Conservation (phyloP, 2,888 invertebrate genomes). For the Nebria brevicollis region DNA sequence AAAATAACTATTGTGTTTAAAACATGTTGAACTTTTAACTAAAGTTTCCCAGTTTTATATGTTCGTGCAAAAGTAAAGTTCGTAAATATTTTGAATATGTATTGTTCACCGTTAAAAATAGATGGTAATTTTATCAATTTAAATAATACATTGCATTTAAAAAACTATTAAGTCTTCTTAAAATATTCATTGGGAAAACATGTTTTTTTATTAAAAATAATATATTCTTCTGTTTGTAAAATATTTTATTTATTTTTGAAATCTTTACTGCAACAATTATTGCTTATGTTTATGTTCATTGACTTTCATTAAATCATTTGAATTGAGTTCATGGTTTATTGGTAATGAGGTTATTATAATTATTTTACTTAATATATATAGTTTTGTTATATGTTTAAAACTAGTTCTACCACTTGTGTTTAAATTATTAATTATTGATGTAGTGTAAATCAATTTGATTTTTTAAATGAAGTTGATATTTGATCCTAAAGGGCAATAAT, state of each 20-base stretch:
- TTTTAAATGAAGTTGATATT: background rate
- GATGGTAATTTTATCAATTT: too few species aligned
- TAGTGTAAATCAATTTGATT: background rate
- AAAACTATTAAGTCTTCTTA: too few species aligned
- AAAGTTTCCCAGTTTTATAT: too few species aligned
- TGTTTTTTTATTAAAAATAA: too few species aligned
- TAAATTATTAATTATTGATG: background rate
- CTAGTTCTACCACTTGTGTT: background rate
- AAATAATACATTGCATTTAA: too few species aligned
- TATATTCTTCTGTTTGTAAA: background rate
- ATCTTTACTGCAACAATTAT: background rate
- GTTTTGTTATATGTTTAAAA: background rate
- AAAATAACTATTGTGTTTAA: too few species aligned
- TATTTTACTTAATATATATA: background rate
- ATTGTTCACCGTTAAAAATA: too few species aligned
- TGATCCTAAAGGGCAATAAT: background rate
- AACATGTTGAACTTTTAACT: too few species aligned
- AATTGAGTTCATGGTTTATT: constrained; percentile 39
- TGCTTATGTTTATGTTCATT: background rate
- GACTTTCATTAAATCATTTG: constrained; percentile 6
- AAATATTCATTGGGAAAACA: too few species aligned
- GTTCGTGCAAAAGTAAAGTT: too few species aligned
- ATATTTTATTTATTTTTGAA: background rate
- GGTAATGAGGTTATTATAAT: constrained; percentile 34
- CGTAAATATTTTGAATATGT: too few species aligned